Evolutionary conservation across 2,888 invertebrate genomes (phyloP).

Genomic region (Leucophenga maculata): DNA sequence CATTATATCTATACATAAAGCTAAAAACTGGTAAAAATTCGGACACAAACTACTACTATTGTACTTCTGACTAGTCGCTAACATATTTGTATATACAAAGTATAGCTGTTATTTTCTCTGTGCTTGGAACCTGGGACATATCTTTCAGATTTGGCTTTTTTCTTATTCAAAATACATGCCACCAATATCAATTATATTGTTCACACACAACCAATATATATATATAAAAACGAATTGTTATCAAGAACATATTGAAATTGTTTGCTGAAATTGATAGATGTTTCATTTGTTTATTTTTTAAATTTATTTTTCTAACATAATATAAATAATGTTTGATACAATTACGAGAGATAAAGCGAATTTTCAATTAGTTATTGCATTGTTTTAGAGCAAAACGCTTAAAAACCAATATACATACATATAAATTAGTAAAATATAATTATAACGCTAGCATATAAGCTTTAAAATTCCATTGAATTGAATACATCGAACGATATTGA

Average conservation of each 20-base stretch:
- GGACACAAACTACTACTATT: too few relatives aligned
- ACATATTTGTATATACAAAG: too few relatives aligned
- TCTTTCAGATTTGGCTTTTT: too few relatives aligned
- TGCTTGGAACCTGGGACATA: too few relatives aligned
- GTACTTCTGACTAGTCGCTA: too few relatives aligned
- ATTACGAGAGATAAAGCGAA: background rate
- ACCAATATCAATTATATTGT: too few relatives aligned
- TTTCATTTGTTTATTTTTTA: background rate
- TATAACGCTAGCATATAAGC: constrained; percentile 42
- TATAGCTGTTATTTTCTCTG: too few relatives aligned
- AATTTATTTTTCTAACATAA: too few relatives aligned
- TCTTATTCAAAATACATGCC: too few relatives aligned
- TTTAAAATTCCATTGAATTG: constrained; percentile 34
- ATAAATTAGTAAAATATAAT: background rate
- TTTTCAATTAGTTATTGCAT: constrained; percentile 39
- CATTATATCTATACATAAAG: too few relatives aligned
- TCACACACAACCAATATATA: constrained; percentile 10
- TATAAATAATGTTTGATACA: background rate
- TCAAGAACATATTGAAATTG: constrained; percentile 5
- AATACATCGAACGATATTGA: constrained; percentile 56
- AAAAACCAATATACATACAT: constrained; percentile 23
- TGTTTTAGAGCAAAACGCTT: constrained; percentile 43
- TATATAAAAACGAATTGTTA: background rate
- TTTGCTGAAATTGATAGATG: constrained; percentile 18
- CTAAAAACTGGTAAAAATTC: too few relatives aligned